Percentiles rank a stretch among this genome's conserved stretches.
phyloP scores from a whole-genome alignment of 2,113 vertebrate species.

The Perognathus longimembris region DNA sequence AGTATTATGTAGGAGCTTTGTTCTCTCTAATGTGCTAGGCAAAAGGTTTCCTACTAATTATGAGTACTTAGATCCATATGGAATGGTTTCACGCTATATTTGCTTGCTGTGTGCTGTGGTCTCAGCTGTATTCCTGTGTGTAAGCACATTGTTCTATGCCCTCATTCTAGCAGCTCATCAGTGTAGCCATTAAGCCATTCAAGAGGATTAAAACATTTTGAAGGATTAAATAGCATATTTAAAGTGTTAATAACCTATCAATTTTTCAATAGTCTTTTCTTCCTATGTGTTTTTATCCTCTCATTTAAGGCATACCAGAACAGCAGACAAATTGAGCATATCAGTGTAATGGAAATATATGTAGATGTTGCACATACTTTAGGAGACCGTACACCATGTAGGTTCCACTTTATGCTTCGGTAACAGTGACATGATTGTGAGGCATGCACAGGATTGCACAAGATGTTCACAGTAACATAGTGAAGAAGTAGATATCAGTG shows the following conservation, averaged over 20 bases:
- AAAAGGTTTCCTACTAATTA: constrained; percentile 29
- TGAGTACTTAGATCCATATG: background rate
- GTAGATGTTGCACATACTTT: background rate
- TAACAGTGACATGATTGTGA: background rate
- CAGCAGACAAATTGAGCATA: background rate
- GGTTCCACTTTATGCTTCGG: background rate
- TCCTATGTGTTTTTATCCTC: background rate
- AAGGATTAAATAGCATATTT: constrained; percentile 35
- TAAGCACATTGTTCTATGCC: background rate
- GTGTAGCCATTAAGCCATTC: constrained; percentile 13
- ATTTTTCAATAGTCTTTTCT: background rate
- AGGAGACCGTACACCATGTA: background rate
- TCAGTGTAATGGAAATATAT: background rate
- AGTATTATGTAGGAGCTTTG: background rate
- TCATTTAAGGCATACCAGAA: background rate
- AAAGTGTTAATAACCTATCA: constrained; percentile 47
- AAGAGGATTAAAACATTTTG: constrained; percentile 47
- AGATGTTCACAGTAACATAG: background rate
- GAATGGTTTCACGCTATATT: background rate
- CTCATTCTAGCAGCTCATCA: background rate
- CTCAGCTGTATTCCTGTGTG: background rate
- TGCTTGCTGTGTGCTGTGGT: background rate
- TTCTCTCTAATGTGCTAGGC: background rate
- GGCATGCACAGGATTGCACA: background rate
- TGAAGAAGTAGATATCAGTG: background rate